Conservation (phyloP, 2,888 invertebrate genomes). For the Xestia sexstrigata region DNA sequence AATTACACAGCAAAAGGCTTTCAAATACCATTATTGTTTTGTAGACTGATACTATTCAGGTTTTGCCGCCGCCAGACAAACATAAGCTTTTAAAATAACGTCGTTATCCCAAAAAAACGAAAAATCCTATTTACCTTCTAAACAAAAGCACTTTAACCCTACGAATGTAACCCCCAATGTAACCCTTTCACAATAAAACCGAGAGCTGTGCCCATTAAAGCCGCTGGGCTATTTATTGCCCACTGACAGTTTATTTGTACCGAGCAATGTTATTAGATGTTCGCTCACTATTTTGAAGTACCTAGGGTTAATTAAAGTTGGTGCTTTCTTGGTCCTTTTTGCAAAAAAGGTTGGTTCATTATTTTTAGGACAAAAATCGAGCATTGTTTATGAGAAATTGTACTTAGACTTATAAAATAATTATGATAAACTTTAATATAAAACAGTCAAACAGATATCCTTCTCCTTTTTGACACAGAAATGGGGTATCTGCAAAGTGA, state of each 20-base stretch:
- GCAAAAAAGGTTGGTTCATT: neutral
- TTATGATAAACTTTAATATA: no score
- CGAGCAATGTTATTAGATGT: conserved; percentile 24
- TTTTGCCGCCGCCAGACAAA: neutral
- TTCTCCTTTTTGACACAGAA: no score
- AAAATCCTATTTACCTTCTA: conserved; percentile 21
- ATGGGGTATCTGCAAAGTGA: no score
- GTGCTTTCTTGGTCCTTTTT: neutral
- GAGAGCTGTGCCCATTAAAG: conserved; percentile 19
- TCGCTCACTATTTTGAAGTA: conserved; percentile 21
- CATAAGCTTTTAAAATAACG: conserved; percentile 12
- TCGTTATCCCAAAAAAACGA: conserved; percentile 1
- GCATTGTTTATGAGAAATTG: no score
- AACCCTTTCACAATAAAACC: conserved; percentile 43
- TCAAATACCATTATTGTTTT: conserved; percentile 2
- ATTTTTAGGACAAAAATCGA: no score
- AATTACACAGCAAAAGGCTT: neutral
- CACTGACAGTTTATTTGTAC: conserved; percentile 30
- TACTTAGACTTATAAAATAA: no score
- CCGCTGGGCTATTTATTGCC: conserved; percentile 43
- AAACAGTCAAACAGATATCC: no score
- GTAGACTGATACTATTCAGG: neutral
- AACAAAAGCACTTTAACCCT: conserved; percentile 40
- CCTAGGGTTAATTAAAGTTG: conserved; percentile 21
- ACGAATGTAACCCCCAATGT: conserved; percentile 5